A percentile compares a stretch with the other conserved stretches of the same genome.
These are phyloP conservation scores for Plestiodon gilberti DNA, from an alignment of 2,113 vertebrate species.

Conservation along the genomic window DNA sequence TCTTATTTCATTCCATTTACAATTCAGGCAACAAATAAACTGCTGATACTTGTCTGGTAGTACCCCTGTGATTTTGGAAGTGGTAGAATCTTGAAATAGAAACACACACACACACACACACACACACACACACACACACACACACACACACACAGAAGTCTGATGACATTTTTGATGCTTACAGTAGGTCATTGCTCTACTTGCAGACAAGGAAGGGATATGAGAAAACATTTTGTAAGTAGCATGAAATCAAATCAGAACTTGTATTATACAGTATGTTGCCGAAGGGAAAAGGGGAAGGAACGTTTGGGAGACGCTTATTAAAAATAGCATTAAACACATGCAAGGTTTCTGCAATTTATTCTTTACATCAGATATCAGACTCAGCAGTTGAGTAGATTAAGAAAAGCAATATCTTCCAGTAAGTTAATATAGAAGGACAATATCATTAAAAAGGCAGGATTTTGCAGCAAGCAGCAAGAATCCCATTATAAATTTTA, in stretches of 20 bases:
- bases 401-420: not conserved
- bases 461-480: not conserved
- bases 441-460: not conserved
- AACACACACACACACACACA: slow-evolving; percentile 22
- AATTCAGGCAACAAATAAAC: slow-evolving; percentile 58
- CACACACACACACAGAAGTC: slow-evolving; percentile 8
- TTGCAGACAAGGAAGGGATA: not conserved
- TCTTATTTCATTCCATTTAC: slow-evolving; percentile 68
- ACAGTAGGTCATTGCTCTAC: slow-evolving; percentile 31
- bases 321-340: slow-evolving; percentile 11
- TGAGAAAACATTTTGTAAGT: slow-evolving; percentile 47
- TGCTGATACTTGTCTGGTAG: slow-evolving; percentile 45
- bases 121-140: too few relatives aligned
- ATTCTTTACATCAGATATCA: slow-evolving; percentile 2
- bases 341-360: slow-evolving; percentile 21
- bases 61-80: slow-evolving; percentile 50
- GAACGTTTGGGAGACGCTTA: not conserved
- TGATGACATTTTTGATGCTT: slow-evolving; percentile 31
- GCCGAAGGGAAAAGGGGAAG: not conserved
- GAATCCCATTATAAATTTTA: not conserved
- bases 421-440: not conserved
- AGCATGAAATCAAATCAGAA: slow-evolving; percentile 43
- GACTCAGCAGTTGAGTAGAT: not conserved
- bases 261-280: slow-evolving; percentile 14
- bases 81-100: slow-evolving; percentile 44